phyloP scores from a whole-genome alignment of 2,888 invertebrate genomes.

The Lysandra coridon region DNA sequence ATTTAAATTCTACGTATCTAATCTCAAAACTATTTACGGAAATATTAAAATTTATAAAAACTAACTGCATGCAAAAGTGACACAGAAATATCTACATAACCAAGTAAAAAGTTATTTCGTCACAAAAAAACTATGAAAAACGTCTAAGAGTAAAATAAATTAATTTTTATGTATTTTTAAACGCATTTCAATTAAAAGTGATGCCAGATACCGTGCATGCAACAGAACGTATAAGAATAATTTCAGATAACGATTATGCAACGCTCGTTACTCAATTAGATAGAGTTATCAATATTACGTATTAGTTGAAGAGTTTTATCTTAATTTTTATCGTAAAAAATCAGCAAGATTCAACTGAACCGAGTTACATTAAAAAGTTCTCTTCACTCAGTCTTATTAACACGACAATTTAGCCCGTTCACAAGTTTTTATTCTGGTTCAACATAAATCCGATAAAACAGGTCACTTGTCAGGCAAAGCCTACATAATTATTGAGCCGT shows the following conservation, averaged over 20 bases:
- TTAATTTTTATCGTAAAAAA: neutral
- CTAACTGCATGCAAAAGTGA: neutral
- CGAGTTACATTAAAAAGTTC: neutral
- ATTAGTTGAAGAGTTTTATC: neutral
- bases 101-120: too few relatives aligned
- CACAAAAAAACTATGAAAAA: neutral
- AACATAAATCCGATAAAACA: neutral
- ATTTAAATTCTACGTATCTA: neutral
- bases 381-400: neutral
- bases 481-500: constrained; percentile 28
- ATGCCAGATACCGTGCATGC: neutral
- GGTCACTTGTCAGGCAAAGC: constrained; percentile 8
- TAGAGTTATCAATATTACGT: constrained; percentile 9
- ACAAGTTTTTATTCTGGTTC: neutral
- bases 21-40: neutral
- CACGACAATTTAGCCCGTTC: neutral
- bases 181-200: constrained; percentile 1
- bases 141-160: neutral
- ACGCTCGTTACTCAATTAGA: constrained; percentile 3
- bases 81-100: neutral
- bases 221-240: constrained; percentile 20
- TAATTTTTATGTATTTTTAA: neutral
- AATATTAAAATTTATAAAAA: too few relatives aligned
- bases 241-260: constrained; percentile 24
- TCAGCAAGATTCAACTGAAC: neutral